Evolutionary conservation across 2,113 vertebrate genomes (phyloP).

Genomic region (Scomber scombrus): DNA sequence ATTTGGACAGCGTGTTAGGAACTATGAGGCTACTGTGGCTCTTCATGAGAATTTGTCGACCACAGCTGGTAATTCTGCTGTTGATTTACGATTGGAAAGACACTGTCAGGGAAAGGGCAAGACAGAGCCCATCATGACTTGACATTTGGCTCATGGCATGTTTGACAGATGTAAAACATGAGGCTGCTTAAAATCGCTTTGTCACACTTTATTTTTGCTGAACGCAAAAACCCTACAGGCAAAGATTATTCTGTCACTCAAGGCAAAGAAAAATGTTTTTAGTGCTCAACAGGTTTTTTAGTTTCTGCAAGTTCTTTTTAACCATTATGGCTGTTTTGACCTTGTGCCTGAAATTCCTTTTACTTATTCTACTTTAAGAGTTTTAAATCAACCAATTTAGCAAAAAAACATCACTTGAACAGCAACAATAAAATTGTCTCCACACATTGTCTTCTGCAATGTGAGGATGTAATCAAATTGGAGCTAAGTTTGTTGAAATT

Average conservation of each 20-base stretch:
- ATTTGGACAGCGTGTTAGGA: background rate
- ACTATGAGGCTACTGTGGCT: background rate
- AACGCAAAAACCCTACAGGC: background rate
- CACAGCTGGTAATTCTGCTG: background rate
- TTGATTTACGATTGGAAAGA: background rate
- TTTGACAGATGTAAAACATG: background rate
- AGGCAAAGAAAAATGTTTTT: background rate
- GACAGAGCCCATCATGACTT: background rate
- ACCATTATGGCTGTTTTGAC: background rate
- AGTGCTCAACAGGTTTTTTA: conserved; percentile 6
- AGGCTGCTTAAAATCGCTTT: background rate
- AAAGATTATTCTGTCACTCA: background rate
- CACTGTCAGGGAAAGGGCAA: background rate
- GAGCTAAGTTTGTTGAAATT: background rate
- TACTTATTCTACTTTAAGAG: background rate
- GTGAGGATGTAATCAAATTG: background rate
- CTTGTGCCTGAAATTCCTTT: background rate
- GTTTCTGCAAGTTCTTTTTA: background rate
- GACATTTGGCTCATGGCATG: background rate
- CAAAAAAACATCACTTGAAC: background rate
- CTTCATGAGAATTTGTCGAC: background rate
- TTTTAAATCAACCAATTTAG: background rate
- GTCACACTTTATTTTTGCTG: background rate
- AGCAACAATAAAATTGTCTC: too few species aligned
- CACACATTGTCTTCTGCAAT: background rate